Base-by-base conservation (phyloP, 2,113 vertebrate species). In the Danionella cerebrum region DNA sequence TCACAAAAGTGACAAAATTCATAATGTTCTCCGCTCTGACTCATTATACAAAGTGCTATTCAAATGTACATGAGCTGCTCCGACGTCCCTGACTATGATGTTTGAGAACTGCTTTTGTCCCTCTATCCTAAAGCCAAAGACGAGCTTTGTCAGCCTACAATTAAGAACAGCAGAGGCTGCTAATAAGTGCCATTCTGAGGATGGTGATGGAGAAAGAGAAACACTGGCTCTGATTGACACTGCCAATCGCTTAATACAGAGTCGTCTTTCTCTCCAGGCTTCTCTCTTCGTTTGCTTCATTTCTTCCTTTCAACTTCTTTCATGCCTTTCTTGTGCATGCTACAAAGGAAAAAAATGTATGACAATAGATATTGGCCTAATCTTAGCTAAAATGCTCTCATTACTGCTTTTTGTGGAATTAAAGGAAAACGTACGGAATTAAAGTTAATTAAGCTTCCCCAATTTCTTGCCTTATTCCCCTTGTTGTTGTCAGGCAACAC, bases 331-430 rank as follows among this genome's bases (percentile, higher is more conserved):
- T 86, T 87, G 81, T 84, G 76, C 76, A 75, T 64, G 72, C 77
- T 73, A 81, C 84, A 84, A 85, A 83, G 69, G 41, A 69, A 67
- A 78, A 73, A 83, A 86, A 83, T 85, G 77, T 83, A 84, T 84
- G 77, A 90, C 84, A 86, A 87, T 85, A 72, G 70, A 85, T 85
- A 86, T 83, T 81, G 76, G 77, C 82, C 81, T 88, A 86, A 87
- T 87, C 87, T 84, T 80, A 79, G 74, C 85, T 83, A 88, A 87
- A 83, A 84, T 78, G 71, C 68, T 67, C 73, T 88, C 84, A 88
- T 88, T 87, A 88, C 79, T 38, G 54, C 70, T 72, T 62, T 65
- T 18, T 83, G 76, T 70, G 76, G 79, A 85, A 85, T 76, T 71
- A 73, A 82, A 80, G 76, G 81, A 80, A 19, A 64, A 48, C 24